Evolutionary conservation across 2,888 invertebrate genomes (phyloP).

Genomic region (Prenolepis imparis): DNA sequence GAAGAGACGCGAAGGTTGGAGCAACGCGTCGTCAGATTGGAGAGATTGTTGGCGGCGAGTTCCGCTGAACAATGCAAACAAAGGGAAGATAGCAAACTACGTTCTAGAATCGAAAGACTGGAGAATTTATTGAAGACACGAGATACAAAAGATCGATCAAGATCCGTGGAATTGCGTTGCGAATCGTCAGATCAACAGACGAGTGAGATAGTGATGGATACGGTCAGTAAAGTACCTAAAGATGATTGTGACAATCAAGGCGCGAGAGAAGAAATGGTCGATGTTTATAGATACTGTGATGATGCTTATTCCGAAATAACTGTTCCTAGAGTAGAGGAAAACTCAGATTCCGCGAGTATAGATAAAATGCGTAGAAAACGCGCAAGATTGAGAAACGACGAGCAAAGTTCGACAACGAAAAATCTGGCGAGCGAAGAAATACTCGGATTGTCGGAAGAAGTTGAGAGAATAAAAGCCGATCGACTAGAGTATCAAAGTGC

Average conservation of each 20-base stretch:
- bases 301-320: slow-evolving; percentile 12
- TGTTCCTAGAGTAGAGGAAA: slow-evolving; percentile 37
- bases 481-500: slow-evolving; percentile 69
- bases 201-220: neutral
- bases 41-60: slow-evolving; percentile 59
- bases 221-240: neutral
- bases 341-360: slow-evolving; percentile 14
- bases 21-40: slow-evolving; percentile 70
- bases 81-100: slow-evolving; percentile 57
- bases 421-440: slow-evolving; percentile 32
- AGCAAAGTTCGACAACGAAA: neutral
- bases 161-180: neutral
- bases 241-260: neutral
- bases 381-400: slow-evolving; percentile 22
- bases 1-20: slow-evolving; percentile 57
- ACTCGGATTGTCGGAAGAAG: slow-evolving; percentile 63
- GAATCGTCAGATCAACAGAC: neutral
- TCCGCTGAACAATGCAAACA: slow-evolving; percentile 28
- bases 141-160: slow-evolving; percentile 15
- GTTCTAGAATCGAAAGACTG: slow-evolving; percentile 51
- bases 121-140: slow-evolving; percentile 48
- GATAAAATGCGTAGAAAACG: slow-evolving; percentile 18
- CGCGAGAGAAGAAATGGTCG: neutral
- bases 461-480: slow-evolving; percentile 75
- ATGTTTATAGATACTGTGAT: neutral